Conservation (phyloP, 1,140 invertebrate genomes). For the Lamellibrachia luymesi region DNA sequence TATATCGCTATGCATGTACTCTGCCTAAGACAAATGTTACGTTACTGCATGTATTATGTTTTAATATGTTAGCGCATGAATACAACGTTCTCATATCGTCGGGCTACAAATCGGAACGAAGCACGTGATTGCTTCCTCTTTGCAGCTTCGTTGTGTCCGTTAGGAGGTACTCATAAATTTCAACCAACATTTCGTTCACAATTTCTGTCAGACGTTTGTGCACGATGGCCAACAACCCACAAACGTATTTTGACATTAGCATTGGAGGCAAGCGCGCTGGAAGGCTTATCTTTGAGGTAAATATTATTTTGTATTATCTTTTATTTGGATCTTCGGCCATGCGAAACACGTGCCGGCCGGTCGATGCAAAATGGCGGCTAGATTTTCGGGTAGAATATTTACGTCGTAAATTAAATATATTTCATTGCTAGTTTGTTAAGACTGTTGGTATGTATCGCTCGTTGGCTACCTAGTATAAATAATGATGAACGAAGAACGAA, state of each 20-base stretch:
- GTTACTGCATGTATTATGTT: background rate
- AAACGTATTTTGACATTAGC: constrained; percentile 22
- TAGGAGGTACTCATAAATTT: background rate
- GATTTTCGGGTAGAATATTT: background rate
- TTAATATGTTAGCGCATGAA: background rate
- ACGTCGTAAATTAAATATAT: background rate
- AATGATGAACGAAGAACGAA: background rate
- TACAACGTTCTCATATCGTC: background rate
- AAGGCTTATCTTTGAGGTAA: constrained; percentile 19
- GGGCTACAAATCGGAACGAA: background rate
- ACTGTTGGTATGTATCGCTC: background rate
- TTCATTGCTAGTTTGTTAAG: background rate
- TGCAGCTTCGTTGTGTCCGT: background rate
- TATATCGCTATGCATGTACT: background rate
- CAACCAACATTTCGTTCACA: background rate
- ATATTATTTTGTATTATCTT: background rate
- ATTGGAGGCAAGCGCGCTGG: background rate
- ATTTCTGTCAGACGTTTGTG: constrained; percentile 1
- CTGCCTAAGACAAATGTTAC: background rate
- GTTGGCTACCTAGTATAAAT: background rate
- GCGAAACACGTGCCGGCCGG: background rate
- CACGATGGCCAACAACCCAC: constrained; percentile 23
- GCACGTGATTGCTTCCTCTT: background rate
- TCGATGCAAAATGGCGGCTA: background rate
- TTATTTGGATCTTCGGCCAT: background rate